phyloP scores from a whole-genome alignment of 2,888 invertebrate species.

The Nomada fucata region DNA sequence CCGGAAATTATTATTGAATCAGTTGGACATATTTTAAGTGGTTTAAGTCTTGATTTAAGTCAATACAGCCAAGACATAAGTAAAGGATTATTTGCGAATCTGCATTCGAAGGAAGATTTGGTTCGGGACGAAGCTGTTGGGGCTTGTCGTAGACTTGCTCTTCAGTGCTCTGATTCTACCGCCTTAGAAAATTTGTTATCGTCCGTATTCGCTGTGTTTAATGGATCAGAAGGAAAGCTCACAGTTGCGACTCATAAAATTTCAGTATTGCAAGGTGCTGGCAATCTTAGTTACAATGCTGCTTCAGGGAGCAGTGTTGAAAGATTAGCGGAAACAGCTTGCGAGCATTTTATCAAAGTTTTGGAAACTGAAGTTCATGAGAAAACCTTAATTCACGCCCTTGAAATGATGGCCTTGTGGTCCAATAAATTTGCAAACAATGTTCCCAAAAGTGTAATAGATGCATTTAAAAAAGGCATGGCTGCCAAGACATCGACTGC shows the following conservation, averaged over 20 bases:
- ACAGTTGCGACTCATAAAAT: conserved; percentile 95
- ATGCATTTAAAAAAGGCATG: conserved; percentile 90
- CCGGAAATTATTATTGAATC: conserved; percentile 95
- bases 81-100: conserved; percentile 93
- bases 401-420: conserved; percentile 94
- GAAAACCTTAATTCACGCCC: conserved; percentile 92
- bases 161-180: conserved; percentile 88
- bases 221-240: conserved; percentile 96
- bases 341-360: conserved; percentile 90
- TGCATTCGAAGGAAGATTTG: conserved; percentile 93
- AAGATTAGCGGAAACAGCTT: conserved; percentile 87
- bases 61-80: conserved; percentile 91
- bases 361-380: conserved; percentile 96
- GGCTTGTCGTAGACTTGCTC: conserved; percentile 89
- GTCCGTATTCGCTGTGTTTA: conserved; percentile 91
- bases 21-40: conserved; percentile 90
- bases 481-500: conserved; percentile 91
- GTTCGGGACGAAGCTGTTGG: conserved; percentile 90
- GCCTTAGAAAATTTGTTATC: conserved; percentile 89
- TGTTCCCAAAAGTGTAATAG: conserved; percentile 88
- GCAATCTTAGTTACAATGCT: conserved; percentile 89
- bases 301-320: conserved; percentile 87
- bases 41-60: conserved; percentile 91
- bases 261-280: conserved; percentile 92
- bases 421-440: conserved; percentile 88